Percentiles rank a stretch among this genome's conserved stretches.
Evolutionary conservation across 2,113 vertebrate genomes (phyloP).

Genomic region (Mungos mungo): DNA sequence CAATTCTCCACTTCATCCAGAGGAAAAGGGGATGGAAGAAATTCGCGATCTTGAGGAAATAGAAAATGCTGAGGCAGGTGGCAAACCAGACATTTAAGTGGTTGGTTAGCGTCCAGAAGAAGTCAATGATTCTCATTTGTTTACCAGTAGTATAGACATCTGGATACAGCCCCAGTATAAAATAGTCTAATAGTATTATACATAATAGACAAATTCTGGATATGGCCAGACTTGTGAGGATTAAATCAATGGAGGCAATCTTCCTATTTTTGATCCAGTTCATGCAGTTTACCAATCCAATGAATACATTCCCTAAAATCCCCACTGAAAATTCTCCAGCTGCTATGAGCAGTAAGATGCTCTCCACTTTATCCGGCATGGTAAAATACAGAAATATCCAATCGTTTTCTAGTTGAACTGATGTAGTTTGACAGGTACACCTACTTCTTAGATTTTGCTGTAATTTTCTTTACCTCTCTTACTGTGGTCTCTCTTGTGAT

Average conservation of each 20-base stretch:
- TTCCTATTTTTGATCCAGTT: slow-evolving; percentile 72
- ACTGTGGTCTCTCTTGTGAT: background rate
- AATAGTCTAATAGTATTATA: slow-evolving; percentile 40
- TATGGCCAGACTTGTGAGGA: slow-evolving; percentile 73
- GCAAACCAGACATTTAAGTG: slow-evolving; percentile 72
- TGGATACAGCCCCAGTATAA: slow-evolving; percentile 35
- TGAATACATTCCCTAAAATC: slow-evolving; percentile 73
- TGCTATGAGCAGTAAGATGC: slow-evolving; percentile 36
- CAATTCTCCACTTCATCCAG: slow-evolving; percentile 73
- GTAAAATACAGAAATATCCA: background rate
- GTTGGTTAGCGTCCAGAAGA: slow-evolving; percentile 67
- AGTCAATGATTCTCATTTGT: slow-evolving; percentile 64
- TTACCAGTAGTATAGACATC: background rate
- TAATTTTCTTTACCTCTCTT: slow-evolving; percentile 1
- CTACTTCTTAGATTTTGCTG: background rate
- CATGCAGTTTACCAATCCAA: slow-evolving; percentile 64
- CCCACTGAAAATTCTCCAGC: slow-evolving; percentile 63
- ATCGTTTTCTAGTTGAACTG: background rate
- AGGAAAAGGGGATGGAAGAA: slow-evolving; percentile 74
- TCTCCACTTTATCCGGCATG: background rate
- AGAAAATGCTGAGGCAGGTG: slow-evolving; percentile 76
- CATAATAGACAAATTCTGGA: slow-evolving; percentile 74
- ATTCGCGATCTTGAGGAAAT: slow-evolving; percentile 74
- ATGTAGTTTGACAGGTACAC: background rate
- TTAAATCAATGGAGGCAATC: slow-evolving; percentile 69